Percentiles rank a stretch among this genome's conserved stretches.
These are phyloP conservation scores for Pteronura brasiliensis DNA, from an alignment of 2,113 vertebrate genomes.

Conservation along the genomic window DNA sequence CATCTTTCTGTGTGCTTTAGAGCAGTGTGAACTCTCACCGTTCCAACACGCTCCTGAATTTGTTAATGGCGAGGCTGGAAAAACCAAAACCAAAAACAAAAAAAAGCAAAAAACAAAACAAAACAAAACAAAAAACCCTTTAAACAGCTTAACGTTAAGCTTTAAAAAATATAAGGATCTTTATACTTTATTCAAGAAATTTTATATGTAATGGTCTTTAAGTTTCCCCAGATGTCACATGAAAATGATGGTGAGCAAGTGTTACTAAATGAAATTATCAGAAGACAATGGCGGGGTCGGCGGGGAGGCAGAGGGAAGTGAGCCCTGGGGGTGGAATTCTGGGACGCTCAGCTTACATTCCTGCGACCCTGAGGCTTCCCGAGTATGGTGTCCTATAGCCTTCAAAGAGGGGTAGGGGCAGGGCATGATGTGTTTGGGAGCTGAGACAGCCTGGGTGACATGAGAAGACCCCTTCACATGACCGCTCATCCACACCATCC, in stretches of 20 bases:
- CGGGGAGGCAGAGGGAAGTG: background rate
- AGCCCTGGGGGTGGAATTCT: background rate
- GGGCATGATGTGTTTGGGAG: background rate
- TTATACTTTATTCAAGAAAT: background rate
- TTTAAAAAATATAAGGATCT: background rate
- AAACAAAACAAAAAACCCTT: background rate
- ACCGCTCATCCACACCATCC: background rate
- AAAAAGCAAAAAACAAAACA: background rate
- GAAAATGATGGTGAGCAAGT: background rate
- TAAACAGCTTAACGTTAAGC: background rate
- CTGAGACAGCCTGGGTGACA: background rate
- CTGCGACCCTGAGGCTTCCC: background rate
- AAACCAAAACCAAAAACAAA: background rate
- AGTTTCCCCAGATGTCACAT: background rate
- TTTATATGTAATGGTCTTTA: background rate
- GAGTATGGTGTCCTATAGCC: background rate
- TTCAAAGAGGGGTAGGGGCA: background rate
- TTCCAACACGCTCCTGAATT: background rate
- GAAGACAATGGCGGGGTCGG: background rate
- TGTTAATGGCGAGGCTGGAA: background rate
- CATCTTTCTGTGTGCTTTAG: conserved; percentile 16
- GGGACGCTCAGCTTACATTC: background rate
- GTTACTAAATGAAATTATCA: background rate
- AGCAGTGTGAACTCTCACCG: background rate
- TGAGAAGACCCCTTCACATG: background rate